Base-by-base conservation (phyloP, 2,888 invertebrate species). In the Eugnorisma glareosa region DNA sequence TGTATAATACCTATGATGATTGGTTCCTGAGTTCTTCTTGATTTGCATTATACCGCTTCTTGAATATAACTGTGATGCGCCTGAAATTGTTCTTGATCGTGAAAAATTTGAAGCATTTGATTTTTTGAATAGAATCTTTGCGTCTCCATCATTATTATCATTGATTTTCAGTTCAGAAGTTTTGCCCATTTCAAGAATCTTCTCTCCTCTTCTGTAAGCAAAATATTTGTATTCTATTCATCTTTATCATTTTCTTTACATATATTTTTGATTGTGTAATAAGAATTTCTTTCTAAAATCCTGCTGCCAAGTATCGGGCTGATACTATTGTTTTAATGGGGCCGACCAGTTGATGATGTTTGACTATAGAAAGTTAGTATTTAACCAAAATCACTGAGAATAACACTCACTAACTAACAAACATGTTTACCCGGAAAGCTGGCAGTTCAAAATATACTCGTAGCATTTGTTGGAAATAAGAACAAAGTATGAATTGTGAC, bases 141-240 rank as follows among this genome's bases (percentile, higher is more conserved):
- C 89, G 28, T 90, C 89, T 35, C 83, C 88, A 75, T 90, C 89
- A 75, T 88, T 77, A 21, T 71, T 74, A 21, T 70, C 75, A 72
- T 79, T 90, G 75, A 83, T 87, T 67, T 81, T 88, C 37, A 72
- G 61, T 69, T 79, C 83, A 13, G 67, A 51, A 59, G 80, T 84
- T 74, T 92, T 95, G 72, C 92, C 94, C 94, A 95, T 95, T 51
- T 84, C 73, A 76, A 48, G 68, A 61, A 79, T 78, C 84, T 81
- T 85, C 79, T 80, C 82, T 77, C 48, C 89, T 91, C 91, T 92
- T 94, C 96, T 96, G 96, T 85, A 96, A 96, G 89, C 92, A 95
- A 93, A 94, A 95, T 92, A 91, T 92, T 92, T 90, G 93, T 93
- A 92, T 92, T 94, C 94, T 93, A 90, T 93, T 94, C 94, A 94